These are phyloP conservation scores for Cartodere bifasciata DNA, from an alignment of 2,888 invertebrate species.

Conservation along the genomic window DNA sequence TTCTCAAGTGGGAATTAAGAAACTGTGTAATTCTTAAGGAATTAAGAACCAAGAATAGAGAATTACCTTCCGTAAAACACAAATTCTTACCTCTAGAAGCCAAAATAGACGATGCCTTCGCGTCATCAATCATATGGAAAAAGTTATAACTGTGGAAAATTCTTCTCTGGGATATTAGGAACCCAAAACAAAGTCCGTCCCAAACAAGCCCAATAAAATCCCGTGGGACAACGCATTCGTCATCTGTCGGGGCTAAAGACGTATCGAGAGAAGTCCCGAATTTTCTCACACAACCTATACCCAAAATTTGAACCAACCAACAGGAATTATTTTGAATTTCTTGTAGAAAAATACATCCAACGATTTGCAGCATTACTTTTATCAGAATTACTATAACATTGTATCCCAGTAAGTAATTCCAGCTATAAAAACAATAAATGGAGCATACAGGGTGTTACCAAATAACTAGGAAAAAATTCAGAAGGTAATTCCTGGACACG, in stretches of 20 bases:
- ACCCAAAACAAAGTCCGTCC: slow-evolving; percentile 92
- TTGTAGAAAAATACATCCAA: slow-evolving; percentile 76
- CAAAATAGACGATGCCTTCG: slow-evolving; percentile 86
- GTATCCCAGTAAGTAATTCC: slow-evolving; percentile 83
- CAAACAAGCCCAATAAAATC: slow-evolving; percentile 84
- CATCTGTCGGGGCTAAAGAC: slow-evolving; percentile 17
- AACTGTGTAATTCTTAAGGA: too few relatives aligned
- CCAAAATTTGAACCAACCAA: slow-evolving; percentile 72
- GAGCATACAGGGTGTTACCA: too few relatives aligned
- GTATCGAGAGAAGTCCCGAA: slow-evolving; percentile 27
- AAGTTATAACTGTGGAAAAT: slow-evolving; percentile 95
- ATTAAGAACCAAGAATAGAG: too few relatives aligned
- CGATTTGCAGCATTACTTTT: slow-evolving; percentile 79
- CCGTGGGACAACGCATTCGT: slow-evolving; percentile 54
- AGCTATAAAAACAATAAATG: slow-evolving; percentile 46
- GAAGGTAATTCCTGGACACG: too few relatives aligned
- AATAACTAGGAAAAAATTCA: too few relatives aligned
- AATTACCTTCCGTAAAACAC: too few relatives aligned
- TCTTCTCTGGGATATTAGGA: slow-evolving; percentile 81
- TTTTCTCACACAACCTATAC: slow-evolving; percentile 78
- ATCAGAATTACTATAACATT: slow-evolving; percentile 79
- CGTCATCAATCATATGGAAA: slow-evolving; percentile 90
- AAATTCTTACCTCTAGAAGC: slow-evolving; percentile 60
- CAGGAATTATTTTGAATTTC: slow-evolving; percentile 44
- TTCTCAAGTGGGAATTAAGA: too few relatives aligned